Base-by-base conservation (phyloP, 2,797 vertebrate genomes). In the Intellagama lesueurii region DNA sequence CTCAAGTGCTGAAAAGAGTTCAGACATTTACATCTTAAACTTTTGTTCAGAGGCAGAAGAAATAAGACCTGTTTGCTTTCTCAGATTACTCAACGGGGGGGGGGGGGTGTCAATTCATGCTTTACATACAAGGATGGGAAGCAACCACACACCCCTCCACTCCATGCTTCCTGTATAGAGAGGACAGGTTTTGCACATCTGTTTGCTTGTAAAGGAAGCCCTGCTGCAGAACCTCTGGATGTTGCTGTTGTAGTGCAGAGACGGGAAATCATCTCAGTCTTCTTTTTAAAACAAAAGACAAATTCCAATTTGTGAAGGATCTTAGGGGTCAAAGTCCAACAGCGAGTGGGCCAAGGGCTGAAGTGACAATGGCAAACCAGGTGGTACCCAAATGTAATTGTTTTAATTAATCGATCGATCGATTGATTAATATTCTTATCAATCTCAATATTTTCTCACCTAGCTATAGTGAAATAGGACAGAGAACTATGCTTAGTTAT, bases 121-220 rank as follows among this genome's bases (percentile, higher is more conserved):
- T 89, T 73, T 85, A 80, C 68, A 80, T 26, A 44, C 26, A 75
- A 44, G 83, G 14, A 81, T 8, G 28, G 26, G 52, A 85, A 81
- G 68, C 70, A 73, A 85, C 82, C 76, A 85, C 88, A 85, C 26
- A 40, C 26, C 28, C 72, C 52, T 40, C 35, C 28, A 56, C 68
- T 26, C 47, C 24, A 24, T 82, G 44, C 28, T 35, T 70, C 85
- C 76, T 60, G 17, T 44, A 19, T 28, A 22, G 14, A 80, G 78
- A n/a, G 7, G 2, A 26, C 64, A 49, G 19, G 16, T 81, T 73
- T 32, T n/a, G 7, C 32, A 56, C 64, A 69, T 52, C 16, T 47
- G 7, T 72, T 7, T 70, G 17, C 49, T 5, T 60, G 26, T 16
- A 68, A 52, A 78, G 32, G 56, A 40, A 78, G 3, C 40, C 40